Evolutionary conservation across 2,797 vertebrate species (phyloP), one percentile per base, ranked within the genome.

Genomic region (Girardinus metallicus): DNA sequence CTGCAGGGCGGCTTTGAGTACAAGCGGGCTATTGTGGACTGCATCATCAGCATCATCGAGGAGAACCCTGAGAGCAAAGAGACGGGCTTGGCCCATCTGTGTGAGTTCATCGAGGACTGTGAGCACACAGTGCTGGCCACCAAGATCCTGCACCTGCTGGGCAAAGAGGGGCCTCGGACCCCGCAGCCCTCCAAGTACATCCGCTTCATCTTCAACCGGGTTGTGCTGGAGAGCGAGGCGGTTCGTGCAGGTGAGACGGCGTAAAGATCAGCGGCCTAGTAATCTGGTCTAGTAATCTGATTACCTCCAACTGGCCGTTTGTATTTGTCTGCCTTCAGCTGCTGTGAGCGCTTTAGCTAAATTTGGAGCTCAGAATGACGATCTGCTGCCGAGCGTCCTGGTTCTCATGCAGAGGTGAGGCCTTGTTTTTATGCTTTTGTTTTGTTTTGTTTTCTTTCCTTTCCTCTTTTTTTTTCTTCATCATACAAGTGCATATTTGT

Each of bases 51-150:
- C 94, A 98, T 99, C 92, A 97, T 99, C 1, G 98, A 99, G 93
- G 98, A 99, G 93, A 99, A 99, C 89, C 97, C 98, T 0, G 98
- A 99, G 92, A 98, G 98, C 88, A 99, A 99, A 80, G 98, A 99
- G 88, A 95, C 97, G 0, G 98, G 98, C n/a, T 82, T 99, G 92
- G 98, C 98, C 68, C 98, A 99, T 90, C 97, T 99, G 71, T 99
- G 98, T 0, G 98, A 99, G 91, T 99, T 99, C 94, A 99, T 99
- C 0, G 98, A 99, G 89, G 98, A 99, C 95, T 99, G 98, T 0
- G 98, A 99, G 81, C 98, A 99, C 89, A 99, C 98, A 0, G 98
- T 99, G 64, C 94, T 99, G 49, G 98, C 98, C 86, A 99, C 98
- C 1, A 98, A 99, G 94, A 99, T 99, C 92, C 95, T 99, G 70